A percentile compares a stretch with the other conserved stretches of the same genome.
phyloP scores from a whole-genome alignment of 2,888 invertebrate species.

The Athalia rosae region DNA sequence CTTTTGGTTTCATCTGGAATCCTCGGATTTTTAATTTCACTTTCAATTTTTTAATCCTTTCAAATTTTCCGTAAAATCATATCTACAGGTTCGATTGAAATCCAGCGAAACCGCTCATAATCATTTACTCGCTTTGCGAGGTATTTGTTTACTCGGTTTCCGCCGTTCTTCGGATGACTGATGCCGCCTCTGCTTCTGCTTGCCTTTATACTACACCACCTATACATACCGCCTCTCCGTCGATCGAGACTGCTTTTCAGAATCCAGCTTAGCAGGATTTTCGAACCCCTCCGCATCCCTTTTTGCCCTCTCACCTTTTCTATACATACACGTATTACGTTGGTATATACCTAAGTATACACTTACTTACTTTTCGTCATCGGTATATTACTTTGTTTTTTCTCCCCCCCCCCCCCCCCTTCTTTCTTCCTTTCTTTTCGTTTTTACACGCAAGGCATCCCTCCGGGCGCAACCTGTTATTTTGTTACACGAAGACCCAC shows the following conservation, averaged over 20 bases:
- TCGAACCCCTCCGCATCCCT: conserved; percentile 5
- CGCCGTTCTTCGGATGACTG: not conserved
- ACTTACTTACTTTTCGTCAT: conserved; percentile 4
- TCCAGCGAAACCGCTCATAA: conserved; percentile 9
- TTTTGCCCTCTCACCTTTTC: conserved; percentile 22
- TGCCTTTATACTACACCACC: not conserved
- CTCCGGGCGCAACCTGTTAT: conserved; percentile 11
- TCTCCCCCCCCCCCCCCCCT: conserved; percentile 11
- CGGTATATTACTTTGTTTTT: conserved; percentile 19
- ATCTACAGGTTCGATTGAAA: conserved; percentile 34
- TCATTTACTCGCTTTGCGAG: conserved; percentile 8
- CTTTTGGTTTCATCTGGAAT: too few relatives aligned
- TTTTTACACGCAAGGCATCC: conserved; percentile 8
- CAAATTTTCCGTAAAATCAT: too few relatives aligned
- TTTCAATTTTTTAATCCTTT: too few relatives aligned
- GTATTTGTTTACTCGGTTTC: conserved; percentile 30
- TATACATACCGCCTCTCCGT: conserved; percentile 9
- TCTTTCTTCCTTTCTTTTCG: conserved; percentile 30
- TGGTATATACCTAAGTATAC: too few relatives aligned
- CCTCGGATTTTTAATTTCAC: too few relatives aligned
- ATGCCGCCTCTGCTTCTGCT: not conserved
- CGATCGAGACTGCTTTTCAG: conserved; percentile 30
- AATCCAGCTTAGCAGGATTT: conserved; percentile 29
- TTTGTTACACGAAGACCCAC: conserved; percentile 22
- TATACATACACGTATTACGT: not conserved